Conservation (phyloP, 2,888 invertebrate species). For the Drosophila melanosoma region DNA sequence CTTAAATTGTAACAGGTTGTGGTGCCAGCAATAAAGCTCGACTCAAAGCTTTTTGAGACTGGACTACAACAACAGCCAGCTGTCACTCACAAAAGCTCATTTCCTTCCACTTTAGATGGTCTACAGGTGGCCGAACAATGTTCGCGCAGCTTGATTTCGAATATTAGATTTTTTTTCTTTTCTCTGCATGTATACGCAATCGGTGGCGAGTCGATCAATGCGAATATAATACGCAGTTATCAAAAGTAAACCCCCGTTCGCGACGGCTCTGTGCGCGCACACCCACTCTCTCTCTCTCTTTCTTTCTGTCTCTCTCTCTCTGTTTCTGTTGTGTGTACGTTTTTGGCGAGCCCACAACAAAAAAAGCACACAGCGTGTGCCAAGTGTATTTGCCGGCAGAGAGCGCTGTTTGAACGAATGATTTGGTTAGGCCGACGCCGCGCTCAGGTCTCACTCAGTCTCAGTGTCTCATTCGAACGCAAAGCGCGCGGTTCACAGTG, state of each 20-base stretch:
- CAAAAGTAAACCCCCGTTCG: not conserved
- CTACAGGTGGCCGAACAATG: conserved; percentile 43
- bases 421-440: conserved; percentile 28
- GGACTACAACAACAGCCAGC: not conserved
- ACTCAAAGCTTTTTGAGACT: conserved; percentile 14
- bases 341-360: conserved; percentile 72
- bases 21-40: conserved; percentile 11
- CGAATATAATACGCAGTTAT: conserved; percentile 3
- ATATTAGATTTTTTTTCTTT: not conserved
- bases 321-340: conserved; percentile 26
- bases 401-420: conserved; percentile 32
- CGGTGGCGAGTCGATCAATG: not conserved
- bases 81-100: conserved; percentile 8
- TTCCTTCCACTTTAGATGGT: conserved; percentile 5
- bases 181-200: conserved; percentile 11
- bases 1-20: conserved; percentile 2
- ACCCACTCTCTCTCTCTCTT: conserved; percentile 22
- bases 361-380: conserved; percentile 13
- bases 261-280: conserved; percentile 35
- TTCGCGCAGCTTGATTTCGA: conserved; percentile 7
- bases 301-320: conserved; percentile 17
- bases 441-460: conserved; percentile 26
- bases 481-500: conserved; percentile 64
- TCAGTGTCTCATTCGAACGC: conserved; percentile 60
- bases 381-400: conserved; percentile 61